A percentile compares a stretch with the other conserved stretches of the same genome.
Evolutionary conservation across 2,113 vertebrate species (phyloP).

Genomic region (Phycodurus eques): DNA sequence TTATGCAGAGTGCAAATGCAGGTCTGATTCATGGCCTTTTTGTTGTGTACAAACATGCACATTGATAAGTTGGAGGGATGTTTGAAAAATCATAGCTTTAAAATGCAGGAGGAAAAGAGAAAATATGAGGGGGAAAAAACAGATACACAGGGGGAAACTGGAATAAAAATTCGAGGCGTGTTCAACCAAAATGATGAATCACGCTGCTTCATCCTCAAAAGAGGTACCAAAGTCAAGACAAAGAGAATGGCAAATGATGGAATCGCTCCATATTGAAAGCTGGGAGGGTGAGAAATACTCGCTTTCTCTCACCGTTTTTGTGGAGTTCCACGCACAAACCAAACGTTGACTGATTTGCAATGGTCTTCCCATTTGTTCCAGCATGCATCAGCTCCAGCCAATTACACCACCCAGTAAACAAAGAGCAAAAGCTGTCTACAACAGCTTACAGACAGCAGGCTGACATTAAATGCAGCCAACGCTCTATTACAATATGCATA

Average conservation of each 20-base stretch:
- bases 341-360: constrained; percentile 21
- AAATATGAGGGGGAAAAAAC: not conserved
- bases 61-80: constrained; percentile 45
- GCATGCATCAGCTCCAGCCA: constrained; percentile 35
- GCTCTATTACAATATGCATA: constrained; percentile 33
- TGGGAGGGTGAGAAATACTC: constrained; percentile 33
- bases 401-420: constrained; percentile 50
- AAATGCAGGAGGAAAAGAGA: constrained; percentile 8
- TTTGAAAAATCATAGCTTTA: constrained; percentile 30
- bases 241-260: constrained; percentile 52
- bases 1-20: constrained; percentile 88
- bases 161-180: constrained; percentile 33
- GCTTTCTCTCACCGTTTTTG: constrained; percentile 12
- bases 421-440: constrained; percentile 41
- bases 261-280: constrained; percentile 33
- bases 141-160: constrained; percentile 1
- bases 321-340: constrained; percentile 28
- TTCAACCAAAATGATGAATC: constrained; percentile 52
- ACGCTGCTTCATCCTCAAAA: constrained; percentile 15
- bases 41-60: constrained; percentile 78
- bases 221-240: constrained; percentile 47
- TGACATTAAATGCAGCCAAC: constrained; percentile 38
- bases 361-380: constrained; percentile 20
- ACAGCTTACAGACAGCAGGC: constrained; percentile 36
- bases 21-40: constrained; percentile 82